Base-by-base conservation (phyloP, 2,113 vertebrate species). In the Quiscalus mexicanus region DNA sequence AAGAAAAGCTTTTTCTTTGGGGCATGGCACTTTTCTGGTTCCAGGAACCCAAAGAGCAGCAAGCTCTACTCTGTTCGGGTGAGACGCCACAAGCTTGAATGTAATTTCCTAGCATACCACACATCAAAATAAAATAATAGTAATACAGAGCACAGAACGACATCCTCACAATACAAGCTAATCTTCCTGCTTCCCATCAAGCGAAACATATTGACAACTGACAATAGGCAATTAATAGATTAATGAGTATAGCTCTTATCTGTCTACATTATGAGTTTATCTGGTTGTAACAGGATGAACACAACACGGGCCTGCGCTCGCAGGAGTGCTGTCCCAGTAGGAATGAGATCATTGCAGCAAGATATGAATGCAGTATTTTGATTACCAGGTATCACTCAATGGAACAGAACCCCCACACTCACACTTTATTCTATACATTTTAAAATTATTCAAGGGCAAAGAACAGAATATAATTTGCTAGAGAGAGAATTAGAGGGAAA, bases 191-290 rank as follows among this genome's bases (percentile, higher is more conserved):
- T 93, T 95, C 85, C 87, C 96, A 97, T 97, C 96, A 95, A 96
- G 94, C 8, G 47, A 95, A 96, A 58, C 96, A 86, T 96, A 96
- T 94, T 97, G 97, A 96, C 95, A 97, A 93, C 78, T 93, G 91
- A 97, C 97, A 97, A 97, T 97, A 94, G 95, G 96, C 92, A 97
- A 96, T 97, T 97, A 97, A 97, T 96, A 97, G 96, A 97, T 97
- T 96, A 97, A 97, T 96, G 95, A 95, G 96, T 86, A 93, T 82
- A 93, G 91, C 80, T 68, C 97, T 97, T 97, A 97, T 97, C 97
- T 94, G 80, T 94, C 90, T 92, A 47, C 96, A 96, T 97, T 96
- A 94, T 94, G 96, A 96, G 91, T 97, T 97, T 97, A 97, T 97
- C 97, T 97, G 95, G 95, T 97, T 96, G 96, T 95, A 93, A 96